phyloP scores from a whole-genome alignment of 1,140 invertebrate genomes.

The Penaeus chinensis region DNA sequence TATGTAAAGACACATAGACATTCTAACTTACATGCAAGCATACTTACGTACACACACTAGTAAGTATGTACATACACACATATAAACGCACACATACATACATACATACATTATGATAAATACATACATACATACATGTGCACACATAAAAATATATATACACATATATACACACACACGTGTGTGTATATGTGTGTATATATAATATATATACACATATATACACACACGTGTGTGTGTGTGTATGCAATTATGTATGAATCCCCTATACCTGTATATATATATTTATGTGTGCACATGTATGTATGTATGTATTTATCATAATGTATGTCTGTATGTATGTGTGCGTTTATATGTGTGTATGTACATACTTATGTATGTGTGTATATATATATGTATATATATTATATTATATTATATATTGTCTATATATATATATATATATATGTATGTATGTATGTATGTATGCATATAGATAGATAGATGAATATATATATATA shows the following conservation, averaged over 20 bases:
- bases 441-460: not conserved
- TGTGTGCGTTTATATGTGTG: not conserved
- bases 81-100: not conserved
- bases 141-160: conserved; percentile 15
- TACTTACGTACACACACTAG: not conserved
- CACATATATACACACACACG: not conserved
- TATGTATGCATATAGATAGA: conserved; percentile 15
- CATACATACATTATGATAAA: not conserved
- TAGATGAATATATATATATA: not conserved
- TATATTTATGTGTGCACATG: too few relatives aligned
- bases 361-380: not conserved
- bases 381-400: not conserved
- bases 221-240: not conserved
- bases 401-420: conserved; percentile 5
- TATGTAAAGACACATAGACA: not conserved
- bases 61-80: not conserved
- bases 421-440: not conserved
- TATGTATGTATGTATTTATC: not conserved
- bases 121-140: not conserved
- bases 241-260: not conserved
- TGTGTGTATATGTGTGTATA: conserved; percentile 9
- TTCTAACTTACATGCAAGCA: not conserved
- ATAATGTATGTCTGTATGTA: not conserved
- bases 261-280: not conserved
- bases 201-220: conserved; percentile 4